These are phyloP conservation scores for Somateria mollissima DNA, from an alignment of 2,797 vertebrate species.

Conservation along the genomic window DNA sequence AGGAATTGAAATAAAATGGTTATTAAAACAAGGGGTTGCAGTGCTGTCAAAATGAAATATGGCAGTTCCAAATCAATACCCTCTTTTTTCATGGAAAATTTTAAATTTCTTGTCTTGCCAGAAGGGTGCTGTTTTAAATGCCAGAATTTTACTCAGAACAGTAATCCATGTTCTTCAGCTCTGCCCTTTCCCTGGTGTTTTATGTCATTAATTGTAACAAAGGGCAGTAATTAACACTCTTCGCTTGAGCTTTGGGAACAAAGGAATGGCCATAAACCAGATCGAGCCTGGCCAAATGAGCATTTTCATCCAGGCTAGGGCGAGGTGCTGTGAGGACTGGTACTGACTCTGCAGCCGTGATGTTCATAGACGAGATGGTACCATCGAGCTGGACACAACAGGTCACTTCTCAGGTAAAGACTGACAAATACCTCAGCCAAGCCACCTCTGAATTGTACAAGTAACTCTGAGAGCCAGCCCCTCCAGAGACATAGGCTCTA, in stretches of 20 bases:
- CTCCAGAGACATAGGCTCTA: conserved; percentile 48
- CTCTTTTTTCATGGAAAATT: neutral
- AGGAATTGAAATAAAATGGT: conserved; percentile 12
- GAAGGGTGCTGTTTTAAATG: conserved; percentile 1
- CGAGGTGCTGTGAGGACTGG: neutral
- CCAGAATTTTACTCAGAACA: conserved; percentile 16
- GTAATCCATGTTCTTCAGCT: conserved; percentile 37
- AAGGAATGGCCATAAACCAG: conserved; percentile 37
- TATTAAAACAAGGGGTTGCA: conserved; percentile 27
- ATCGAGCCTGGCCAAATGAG: conserved; percentile 12
- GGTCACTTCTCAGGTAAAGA: conserved; percentile 23
- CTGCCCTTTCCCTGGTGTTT: conserved; percentile 45
- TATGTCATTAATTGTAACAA: conserved; percentile 52
- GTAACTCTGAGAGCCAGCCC: neutral
- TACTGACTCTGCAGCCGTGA: neutral
- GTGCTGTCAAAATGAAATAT: conserved; percentile 11
- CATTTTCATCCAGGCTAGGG: neutral
- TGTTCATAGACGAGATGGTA: neutral
- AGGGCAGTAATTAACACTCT: conserved; percentile 62
- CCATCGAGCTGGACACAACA: neutral
- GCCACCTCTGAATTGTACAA: neutral
- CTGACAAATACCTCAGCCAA: neutral
- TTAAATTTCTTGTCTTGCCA: conserved; percentile 1
- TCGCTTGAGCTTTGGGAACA: conserved; percentile 32
- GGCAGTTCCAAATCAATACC: neutral